These are phyloP conservation scores for Empidonax traillii DNA, from an alignment of 2,113 vertebrate genomes.

Conservation along the genomic window DNA sequence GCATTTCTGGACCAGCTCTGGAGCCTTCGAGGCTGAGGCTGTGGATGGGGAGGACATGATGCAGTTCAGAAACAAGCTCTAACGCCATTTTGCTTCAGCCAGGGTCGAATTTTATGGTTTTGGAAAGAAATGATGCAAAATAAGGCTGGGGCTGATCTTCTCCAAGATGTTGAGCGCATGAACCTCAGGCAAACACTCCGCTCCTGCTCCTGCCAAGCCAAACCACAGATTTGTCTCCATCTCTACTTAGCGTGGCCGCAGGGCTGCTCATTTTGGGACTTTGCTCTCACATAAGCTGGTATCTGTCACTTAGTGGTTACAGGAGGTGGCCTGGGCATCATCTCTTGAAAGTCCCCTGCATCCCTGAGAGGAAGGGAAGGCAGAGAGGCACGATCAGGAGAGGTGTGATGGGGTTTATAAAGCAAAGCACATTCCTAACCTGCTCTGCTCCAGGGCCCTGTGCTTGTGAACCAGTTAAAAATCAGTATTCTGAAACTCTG, in stretches of 20 bases:
- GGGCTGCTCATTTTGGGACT: background rate
- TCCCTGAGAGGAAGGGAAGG: background rate
- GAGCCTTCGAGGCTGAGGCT: background rate
- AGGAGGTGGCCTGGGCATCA: background rate
- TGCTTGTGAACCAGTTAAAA: background rate
- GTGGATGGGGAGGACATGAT: background rate
- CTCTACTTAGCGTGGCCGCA: background rate
- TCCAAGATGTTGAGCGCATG: accelerated
- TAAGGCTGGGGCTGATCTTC: background rate
- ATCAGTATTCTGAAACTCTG: background rate
- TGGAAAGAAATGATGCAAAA: constrained; percentile 1
- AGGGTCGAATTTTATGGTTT: background rate
- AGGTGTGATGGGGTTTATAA: background rate
- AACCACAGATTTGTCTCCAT: constrained; percentile 25
- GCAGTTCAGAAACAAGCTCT: background rate
- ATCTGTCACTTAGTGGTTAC: constrained; percentile 8
- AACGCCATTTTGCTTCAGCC: background rate
- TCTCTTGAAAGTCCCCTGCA: background rate
- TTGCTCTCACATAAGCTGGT: background rate
- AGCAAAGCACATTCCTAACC: background rate
- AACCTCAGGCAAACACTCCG: background rate
- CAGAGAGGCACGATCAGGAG: background rate
- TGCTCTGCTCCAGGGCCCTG: background rate
- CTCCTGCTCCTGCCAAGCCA: background rate
- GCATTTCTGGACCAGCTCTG: background rate